Evolutionary conservation across 2,888 invertebrate genomes (phyloP).

Genomic region (Acanthococcus lagerstroemiae): DNA sequence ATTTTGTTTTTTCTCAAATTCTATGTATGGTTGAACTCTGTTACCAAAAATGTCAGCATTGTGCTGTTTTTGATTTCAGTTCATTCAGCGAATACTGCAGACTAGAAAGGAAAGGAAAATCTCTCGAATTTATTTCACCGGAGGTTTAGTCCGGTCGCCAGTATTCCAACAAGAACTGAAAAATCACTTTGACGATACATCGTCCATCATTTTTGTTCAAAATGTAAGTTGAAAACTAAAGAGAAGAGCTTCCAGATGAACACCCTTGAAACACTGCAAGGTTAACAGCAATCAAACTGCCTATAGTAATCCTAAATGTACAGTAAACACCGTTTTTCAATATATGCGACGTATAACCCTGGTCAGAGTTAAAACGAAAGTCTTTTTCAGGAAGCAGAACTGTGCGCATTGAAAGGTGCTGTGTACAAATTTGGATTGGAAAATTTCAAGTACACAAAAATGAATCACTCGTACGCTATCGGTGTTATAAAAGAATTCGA

Average conservation of each 20-base stretch:
- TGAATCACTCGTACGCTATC: conserved; percentile 48
- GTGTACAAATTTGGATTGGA: conserved; percentile 38
- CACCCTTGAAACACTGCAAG: too few relatives aligned
- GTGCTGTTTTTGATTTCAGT: background rate
- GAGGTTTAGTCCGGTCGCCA: conserved; percentile 12
- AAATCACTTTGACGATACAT: background rate
- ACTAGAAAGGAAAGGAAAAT: conserved; percentile 14
- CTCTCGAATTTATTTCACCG: conserved; percentile 13
- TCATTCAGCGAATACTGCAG: conserved; percentile 9
- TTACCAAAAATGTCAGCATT: background rate
- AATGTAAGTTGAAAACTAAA: too few relatives aligned
- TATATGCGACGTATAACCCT: too few relatives aligned
- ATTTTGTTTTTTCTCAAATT: too few relatives aligned
- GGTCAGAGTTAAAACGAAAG: too few relatives aligned
- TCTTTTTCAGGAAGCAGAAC: conserved; percentile 43
- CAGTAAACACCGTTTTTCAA: too few relatives aligned
- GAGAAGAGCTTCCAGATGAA: too few relatives aligned
- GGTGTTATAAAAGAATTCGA: conserved; percentile 48
- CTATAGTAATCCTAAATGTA: too few relatives aligned
- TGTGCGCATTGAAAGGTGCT: conserved; percentile 48
- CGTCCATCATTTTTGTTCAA: background rate
- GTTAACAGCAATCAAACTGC: too few relatives aligned
- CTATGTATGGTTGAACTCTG: background rate
- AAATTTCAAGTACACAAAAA: conserved; percentile 37
- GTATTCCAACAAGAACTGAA: conserved; percentile 9